Conservation (phyloP, 2,888 invertebrate species). For the Exephanes ischioxanthus region DNA sequence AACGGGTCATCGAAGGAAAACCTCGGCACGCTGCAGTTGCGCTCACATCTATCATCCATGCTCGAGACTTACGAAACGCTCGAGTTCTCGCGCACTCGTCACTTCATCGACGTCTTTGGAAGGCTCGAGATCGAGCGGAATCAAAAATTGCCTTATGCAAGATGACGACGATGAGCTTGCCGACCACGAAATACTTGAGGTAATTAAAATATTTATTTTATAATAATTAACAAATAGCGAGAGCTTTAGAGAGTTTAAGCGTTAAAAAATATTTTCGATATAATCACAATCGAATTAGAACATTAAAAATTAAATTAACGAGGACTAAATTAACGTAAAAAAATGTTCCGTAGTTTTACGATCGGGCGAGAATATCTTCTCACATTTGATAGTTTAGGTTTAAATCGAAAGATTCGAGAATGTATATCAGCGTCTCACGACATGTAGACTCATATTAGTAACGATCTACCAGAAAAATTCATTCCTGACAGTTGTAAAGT, state of each 20-base stretch:
- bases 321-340: not conserved
- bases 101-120: slow-evolving; percentile 56
- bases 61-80: slow-evolving; percentile 59
- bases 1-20: slow-evolving; percentile 30
- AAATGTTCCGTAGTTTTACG: no score
- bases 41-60: slow-evolving; percentile 51
- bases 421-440: no score
- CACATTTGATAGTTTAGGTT: no score
- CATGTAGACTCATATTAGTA: not conserved
- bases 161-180: slow-evolving; percentile 48
- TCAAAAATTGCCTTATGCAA: slow-evolving; percentile 49
- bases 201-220: slow-evolving; percentile 7
- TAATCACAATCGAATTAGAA: not conserved
- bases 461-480: slow-evolving; percentile 25
- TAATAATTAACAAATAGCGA: not conserved
- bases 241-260: not conserved
- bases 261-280: not conserved
- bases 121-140: slow-evolving; percentile 56
- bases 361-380: not conserved
- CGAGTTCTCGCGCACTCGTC: slow-evolving; percentile 52
- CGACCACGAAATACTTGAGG: slow-evolving; percentile 57
- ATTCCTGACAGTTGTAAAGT: slow-evolving; percentile 61
- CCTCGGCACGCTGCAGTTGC: slow-evolving; percentile 40
- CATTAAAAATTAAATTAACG: not conserved
- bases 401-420: no score